A percentile compares a stretch with the other conserved stretches of the same genome.
Conservation (phyloP, 2,113 vertebrate genomes). For the Riparia riparia region DNA sequence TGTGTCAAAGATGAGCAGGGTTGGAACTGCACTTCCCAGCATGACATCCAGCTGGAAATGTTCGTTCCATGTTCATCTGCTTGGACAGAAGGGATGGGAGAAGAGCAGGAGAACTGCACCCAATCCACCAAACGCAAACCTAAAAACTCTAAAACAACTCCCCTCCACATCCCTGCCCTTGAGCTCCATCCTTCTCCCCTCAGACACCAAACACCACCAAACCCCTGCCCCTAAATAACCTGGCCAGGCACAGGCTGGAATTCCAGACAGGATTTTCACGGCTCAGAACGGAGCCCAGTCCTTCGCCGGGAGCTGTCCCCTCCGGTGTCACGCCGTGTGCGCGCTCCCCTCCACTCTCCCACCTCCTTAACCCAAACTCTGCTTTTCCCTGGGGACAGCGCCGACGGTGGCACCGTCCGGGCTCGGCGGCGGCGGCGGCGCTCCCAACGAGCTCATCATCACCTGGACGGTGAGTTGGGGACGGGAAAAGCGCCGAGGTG, state of each 20-base stretch:
- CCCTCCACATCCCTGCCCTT: background rate
- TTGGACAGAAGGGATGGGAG: background rate
- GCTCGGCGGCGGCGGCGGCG: slow-evolving; percentile 92
- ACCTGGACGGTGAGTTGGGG: slow-evolving; percentile 90
- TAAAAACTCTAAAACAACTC: background rate
- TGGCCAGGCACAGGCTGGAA: background rate
- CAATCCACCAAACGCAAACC: background rate
- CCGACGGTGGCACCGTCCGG: slow-evolving; percentile 94
- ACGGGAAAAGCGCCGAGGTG: background rate
- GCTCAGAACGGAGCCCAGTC: background rate
- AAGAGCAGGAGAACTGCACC: background rate
- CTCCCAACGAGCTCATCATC: slow-evolving; percentile 89
- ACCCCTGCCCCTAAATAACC: background rate
- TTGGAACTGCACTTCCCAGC: background rate
- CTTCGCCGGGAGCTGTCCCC: background rate
- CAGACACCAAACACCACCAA: background rate
- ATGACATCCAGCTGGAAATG: background rate
- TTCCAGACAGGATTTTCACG: background rate
- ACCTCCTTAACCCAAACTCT: background rate
- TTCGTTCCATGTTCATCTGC: background rate
- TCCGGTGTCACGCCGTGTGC: rapidly evolving
- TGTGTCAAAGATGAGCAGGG: background rate
- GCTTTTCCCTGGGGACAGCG: slow-evolving; percentile 71
- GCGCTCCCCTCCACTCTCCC: background rate
- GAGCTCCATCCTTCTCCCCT: background rate